Conservation (phyloP, 2,888 invertebrate species). For the Toxonevra muliebris region DNA sequence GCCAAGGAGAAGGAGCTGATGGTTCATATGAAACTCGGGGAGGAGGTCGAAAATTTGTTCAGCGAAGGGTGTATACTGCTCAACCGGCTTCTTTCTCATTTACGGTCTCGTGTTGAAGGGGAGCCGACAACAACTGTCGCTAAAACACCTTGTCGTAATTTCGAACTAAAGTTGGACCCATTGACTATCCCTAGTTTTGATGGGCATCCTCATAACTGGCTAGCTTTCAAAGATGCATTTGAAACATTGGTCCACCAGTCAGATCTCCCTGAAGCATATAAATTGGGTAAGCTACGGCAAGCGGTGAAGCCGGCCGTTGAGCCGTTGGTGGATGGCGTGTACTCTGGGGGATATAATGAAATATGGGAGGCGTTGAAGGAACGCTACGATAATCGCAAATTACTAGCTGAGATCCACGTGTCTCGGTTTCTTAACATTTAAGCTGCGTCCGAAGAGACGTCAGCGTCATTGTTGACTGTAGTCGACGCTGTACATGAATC, state of each 20-base stretch:
- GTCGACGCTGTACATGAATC: conserved; percentile 32
- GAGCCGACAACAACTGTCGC: too few relatives aligned
- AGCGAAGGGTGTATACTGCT: too few relatives aligned
- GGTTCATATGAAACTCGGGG: too few relatives aligned
- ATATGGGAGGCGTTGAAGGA: conserved; percentile 28
- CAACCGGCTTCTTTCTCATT: too few relatives aligned
- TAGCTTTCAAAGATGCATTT: conserved; percentile 17
- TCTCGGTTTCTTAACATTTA: conserved; percentile 27
- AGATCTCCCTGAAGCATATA: conserved; percentile 15
- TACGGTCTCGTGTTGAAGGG: too few relatives aligned
- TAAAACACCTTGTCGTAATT: too few relatives aligned
- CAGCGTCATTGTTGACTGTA: conserved; percentile 20
- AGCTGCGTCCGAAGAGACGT: conserved; percentile 14
- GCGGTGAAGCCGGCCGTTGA: conserved; percentile 5
- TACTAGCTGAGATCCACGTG: conserved; percentile 23
- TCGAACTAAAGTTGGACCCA: conserved; percentile 14
- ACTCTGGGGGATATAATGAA: conserved; percentile 23
- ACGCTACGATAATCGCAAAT: conserved; percentile 26
- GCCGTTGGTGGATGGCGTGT: conserved; percentile 11
- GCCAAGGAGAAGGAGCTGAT: too few relatives aligned
- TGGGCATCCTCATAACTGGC: conserved; percentile 14
- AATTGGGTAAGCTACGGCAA: conserved; percentile 20
- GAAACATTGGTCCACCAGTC: conserved; percentile 16
- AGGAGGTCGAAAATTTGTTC: too few relatives aligned
- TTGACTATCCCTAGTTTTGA: conserved; percentile 17